phyloP scores from a whole-genome alignment of 1,140 invertebrate species.

The Orchesella cincta region DNA sequence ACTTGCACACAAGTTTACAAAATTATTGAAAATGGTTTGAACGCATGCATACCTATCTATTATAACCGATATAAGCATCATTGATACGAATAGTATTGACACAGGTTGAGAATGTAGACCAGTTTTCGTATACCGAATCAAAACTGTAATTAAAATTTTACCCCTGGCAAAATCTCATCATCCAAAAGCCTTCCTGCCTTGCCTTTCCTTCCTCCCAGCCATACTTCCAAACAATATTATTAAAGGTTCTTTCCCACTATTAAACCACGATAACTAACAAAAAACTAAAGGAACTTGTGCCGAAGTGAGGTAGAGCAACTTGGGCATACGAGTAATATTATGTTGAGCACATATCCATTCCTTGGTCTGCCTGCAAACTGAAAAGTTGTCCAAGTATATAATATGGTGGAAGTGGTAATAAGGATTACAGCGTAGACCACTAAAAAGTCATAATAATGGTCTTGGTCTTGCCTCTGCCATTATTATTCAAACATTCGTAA shows the following conservation, averaged over 20 bases:
- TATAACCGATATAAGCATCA: too few relatives aligned
- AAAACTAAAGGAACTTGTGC: not conserved
- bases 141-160: conserved; percentile 17
- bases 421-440: not conserved
- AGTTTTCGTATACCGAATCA: not conserved
- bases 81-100: not conserved
- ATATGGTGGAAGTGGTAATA: not conserved
- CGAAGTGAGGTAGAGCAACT: not conserved
- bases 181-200: not conserved
- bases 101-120: not conserved
- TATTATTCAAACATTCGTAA: conserved; percentile 14
- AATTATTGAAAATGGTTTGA: too few relatives aligned
- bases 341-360: too few relatives aligned
- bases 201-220: not conserved
- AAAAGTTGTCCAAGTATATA: conserved; percentile 1
- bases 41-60: too few relatives aligned
- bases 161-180: conserved; percentile 12
- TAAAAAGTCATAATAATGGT: conserved; percentile 19
- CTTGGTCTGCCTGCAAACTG: not conserved
- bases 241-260: conserved; percentile 10
- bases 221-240: not conserved
- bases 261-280: not conserved
- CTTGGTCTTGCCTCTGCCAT: conserved; percentile 13
- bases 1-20: too few relatives aligned
- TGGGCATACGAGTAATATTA: too few relatives aligned